Conservation (phyloP, 2,888 invertebrate genomes). For the Stenichneumon culpator region DNA sequence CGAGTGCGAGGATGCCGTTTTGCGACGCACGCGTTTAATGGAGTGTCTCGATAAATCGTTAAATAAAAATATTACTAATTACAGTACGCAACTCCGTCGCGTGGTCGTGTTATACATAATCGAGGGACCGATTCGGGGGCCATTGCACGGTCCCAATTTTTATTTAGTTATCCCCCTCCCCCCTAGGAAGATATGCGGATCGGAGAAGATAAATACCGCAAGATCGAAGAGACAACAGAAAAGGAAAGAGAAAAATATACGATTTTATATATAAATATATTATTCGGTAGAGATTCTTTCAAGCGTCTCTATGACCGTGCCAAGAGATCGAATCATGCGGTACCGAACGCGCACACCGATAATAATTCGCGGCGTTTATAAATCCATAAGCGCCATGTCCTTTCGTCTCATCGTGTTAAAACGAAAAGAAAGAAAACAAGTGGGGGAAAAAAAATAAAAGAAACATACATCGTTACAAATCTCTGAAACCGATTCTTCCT, state of each 20-base stretch:
- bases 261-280: slow-evolving; percentile 20
- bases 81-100: slow-evolving; percentile 67
- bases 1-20: slow-evolving; percentile 45
- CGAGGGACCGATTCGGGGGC: slow-evolving; percentile 16
- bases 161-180: not conserved
- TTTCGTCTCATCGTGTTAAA: slow-evolving; percentile 20
- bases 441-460: slow-evolving; percentile 20
- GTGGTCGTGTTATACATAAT: slow-evolving; percentile 24
- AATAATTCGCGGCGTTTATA: slow-evolving; percentile 20
- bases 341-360: not conserved
- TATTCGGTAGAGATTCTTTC: slow-evolving; percentile 30
- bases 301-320: not conserved
- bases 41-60: slow-evolving; percentile 51
- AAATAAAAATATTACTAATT: slow-evolving; percentile 73
- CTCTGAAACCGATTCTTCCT: slow-evolving; percentile 37
- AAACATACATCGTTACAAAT: slow-evolving; percentile 28
- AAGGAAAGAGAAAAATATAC: slow-evolving; percentile 6
- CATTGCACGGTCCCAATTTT: slow-evolving; percentile 32
- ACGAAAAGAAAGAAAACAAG: slow-evolving; percentile 16
- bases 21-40: slow-evolving; percentile 42
- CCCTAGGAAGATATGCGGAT: slow-evolving; percentile 53
- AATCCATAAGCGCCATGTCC: slow-evolving; percentile 36
- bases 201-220: slow-evolving; percentile 31
- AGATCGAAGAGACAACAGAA: slow-evolving; percentile 6
- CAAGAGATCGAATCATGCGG: not conserved